Base-by-base conservation (phyloP, 2,113 vertebrate genomes). In the Drymodes brunneopygia region DNA sequence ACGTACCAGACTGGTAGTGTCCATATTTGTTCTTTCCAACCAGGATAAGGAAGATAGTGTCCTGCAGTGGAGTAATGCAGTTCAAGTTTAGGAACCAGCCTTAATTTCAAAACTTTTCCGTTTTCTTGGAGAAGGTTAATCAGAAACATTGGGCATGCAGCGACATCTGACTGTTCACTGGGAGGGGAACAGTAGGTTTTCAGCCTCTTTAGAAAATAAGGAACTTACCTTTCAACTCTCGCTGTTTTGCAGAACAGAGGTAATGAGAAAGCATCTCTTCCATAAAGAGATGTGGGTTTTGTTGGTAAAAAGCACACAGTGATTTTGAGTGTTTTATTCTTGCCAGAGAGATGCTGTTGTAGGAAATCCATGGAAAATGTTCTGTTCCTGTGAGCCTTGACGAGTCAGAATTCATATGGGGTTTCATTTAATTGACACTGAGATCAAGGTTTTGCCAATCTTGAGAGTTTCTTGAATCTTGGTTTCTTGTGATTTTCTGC, bases 161-260 rank as follows among this genome's bases (percentile, higher is more conserved):
- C 47, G 31, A 22, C 7, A n/a, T 51, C 45, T 1, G 0, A 15
- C 38, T 67, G 14, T 69, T 58, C 5, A 29, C 58, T 0, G 0
- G 10, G 45, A 18, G 28, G 21, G 44, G 17, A 79, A 31, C 9
- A 71, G 36, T 15, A 70, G 40, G 15, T 22, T 88, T 94, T 74
- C n/a, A 44, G 56, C 27, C 21, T 80, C 28, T n/a, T 61, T 38
- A 57, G 53, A 69, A 81, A 47, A 35, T 28, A 66, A 56, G 15
- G 19, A 65, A 61, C 16, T 65, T 72, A 4, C 3, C 4, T 50
- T 65, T 91, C 53, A 71, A 12, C 50, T 79, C 29, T 33, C 10
- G 22, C 8, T 60, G 40, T 44, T 83, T 61, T 45, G 25, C 40
- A 78, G 45, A 86, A 18, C 35, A 74, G 44, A 85, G 36, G 28